phyloP scores from a whole-genome alignment of 1,140 invertebrate genomes.

The Drosophila pallidifrons region DNA sequence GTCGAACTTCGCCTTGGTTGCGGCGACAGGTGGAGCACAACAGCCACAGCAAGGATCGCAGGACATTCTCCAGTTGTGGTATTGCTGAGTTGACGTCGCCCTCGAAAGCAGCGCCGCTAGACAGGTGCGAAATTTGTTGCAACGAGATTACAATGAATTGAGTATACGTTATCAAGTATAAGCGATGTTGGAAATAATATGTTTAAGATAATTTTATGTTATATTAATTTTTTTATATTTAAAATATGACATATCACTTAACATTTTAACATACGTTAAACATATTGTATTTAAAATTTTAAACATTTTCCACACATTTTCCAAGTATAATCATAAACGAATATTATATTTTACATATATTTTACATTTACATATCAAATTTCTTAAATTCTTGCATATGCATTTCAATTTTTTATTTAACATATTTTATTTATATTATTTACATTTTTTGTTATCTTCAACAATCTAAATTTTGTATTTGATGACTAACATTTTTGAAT shows the following conservation, averaged over 20 bases:
- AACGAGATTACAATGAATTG: slow-evolving; percentile 45
- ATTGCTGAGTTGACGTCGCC: slow-evolving; percentile 9
- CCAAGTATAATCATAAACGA: too few relatives aligned
- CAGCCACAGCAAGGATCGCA: slow-evolving; percentile 27
- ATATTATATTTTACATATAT: too few relatives aligned
- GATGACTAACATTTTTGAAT: too few relatives aligned
- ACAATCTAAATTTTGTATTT: too few relatives aligned
- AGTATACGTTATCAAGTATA: not conserved
- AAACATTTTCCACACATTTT: too few relatives aligned
- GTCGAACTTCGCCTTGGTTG: slow-evolving; percentile 63
- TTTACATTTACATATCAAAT: too few relatives aligned
- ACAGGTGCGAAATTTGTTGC: slow-evolving; percentile 48
- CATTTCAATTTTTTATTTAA: too few relatives aligned
- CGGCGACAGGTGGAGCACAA: slow-evolving; percentile 50
- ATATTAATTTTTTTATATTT: not conserved
- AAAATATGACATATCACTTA: not conserved
- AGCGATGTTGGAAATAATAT: not conserved
- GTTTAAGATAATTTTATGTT: not conserved
- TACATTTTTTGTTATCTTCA: too few relatives aligned
- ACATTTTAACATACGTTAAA: not conserved
- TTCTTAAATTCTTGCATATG: too few relatives aligned
- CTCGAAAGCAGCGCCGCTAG: slow-evolving; percentile 2
- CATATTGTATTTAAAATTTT: not conserved
- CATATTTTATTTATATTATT: not conserved
- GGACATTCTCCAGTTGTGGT: slow-evolving; percentile 6